Base-by-base conservation (phyloP, 2,797 vertebrate genomes). In the Melanotaenia parkinsoni region DNA sequence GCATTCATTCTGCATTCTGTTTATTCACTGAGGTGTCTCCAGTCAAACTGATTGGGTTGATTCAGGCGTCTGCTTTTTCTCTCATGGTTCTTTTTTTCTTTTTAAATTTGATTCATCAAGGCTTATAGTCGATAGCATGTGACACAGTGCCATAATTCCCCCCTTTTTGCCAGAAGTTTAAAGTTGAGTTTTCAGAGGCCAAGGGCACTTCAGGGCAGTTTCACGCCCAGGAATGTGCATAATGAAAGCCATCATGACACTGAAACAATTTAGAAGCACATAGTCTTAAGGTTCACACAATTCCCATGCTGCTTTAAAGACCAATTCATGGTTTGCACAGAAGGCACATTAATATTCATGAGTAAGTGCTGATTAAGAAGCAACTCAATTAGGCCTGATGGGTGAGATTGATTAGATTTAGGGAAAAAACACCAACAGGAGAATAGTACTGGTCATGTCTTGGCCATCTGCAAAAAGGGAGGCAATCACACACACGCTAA, bases 311-410 rank as follows among this genome's bases (percentile, higher is more conserved):
- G 26, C 54, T 57, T 30, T 57, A 57, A 32, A 30, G 14, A 3
- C 14, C 54, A 57, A 18, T 57, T 30, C 26, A 57, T 14, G 28
- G 13, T 57, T 57, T 30, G 51, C 54, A 57, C 54, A 30, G 28
- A 30, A 18, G 54, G 26, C 14, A 16, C 28, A 30, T 57, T 57
- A 30, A 57, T 57, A 30, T 57, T 57, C 26, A 57, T 57, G 54
- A 57, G 28, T 16, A 57, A 32, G 13, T 30, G 6, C 54, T 18
- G 14, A 57, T 30, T 57, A 28, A 16, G 24, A 30, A 30, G 54
- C 14, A 51, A 28, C 54, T 57, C 54, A 57, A 57, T 57, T 57
- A 57, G 54, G 26, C 54, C 54, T 30, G 54, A 57, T 28, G 28
- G 32, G 28, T 30, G 28, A 18, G 26, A 57, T 30, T 30, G 28